Conservation (phyloP, 2,888 invertebrate genomes). For the Drosophila rellima region DNA sequence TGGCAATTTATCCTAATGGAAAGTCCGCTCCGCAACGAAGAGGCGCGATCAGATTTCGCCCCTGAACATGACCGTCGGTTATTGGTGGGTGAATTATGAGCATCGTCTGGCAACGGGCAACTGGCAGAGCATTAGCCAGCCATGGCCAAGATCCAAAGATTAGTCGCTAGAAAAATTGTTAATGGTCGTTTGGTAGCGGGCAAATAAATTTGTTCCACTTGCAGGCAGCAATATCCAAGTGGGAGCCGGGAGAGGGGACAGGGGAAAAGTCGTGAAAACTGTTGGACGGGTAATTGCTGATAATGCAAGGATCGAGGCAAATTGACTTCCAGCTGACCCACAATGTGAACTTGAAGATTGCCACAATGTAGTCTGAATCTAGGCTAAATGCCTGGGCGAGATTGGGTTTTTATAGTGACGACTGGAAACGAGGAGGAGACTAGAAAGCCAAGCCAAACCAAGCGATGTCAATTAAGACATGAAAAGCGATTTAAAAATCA, state of each 20-base stretch:
- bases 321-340: constrained; percentile 69
- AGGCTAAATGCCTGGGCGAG: constrained; percentile 63
- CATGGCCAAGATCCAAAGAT: constrained; percentile 66
- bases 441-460: constrained; percentile 11
- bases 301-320: constrained; percentile 60
- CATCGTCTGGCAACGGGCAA: constrained; percentile 14
- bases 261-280: constrained; percentile 69
- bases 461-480: constrained; percentile 52
- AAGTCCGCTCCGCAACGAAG: constrained; percentile 43
- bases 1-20: constrained; percentile 70
- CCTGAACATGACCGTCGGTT: constrained; percentile 59
- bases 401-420: constrained; percentile 44
- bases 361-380: constrained; percentile 47
- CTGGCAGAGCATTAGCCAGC: constrained; percentile 43
- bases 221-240: constrained; percentile 19
- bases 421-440: not conserved
- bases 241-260: constrained; percentile 4
- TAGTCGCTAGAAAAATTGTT: constrained; percentile 74
- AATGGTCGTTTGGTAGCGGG: constrained; percentile 66
- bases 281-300: constrained; percentile 70
- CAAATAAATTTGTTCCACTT: constrained; percentile 78
- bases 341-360: constrained; percentile 70
- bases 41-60: constrained; percentile 69
- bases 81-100: constrained; percentile 67
- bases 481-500: constrained; percentile 54